phyloP scores from a whole-genome alignment of 1,140 invertebrate species.

The Eurytemora carolleeae region DNA sequence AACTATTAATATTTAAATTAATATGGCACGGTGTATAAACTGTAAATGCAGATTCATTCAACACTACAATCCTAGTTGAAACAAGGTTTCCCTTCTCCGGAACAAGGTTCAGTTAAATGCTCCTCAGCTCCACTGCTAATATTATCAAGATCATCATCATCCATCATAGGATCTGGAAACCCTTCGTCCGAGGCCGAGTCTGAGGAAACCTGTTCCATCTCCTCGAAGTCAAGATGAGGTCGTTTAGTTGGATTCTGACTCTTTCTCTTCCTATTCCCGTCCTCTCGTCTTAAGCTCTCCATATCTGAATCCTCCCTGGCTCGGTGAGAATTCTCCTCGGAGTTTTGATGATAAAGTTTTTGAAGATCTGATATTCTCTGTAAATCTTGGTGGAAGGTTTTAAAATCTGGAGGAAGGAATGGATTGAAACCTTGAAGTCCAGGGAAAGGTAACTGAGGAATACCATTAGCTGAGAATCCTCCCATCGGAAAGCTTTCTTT shows the following conservation, averaged over 20 bases:
- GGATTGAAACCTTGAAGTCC: slow-evolving; percentile 5
- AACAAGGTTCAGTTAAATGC: too few relatives aligned
- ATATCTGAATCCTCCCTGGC: background rate
- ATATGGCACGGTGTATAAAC: too few relatives aligned
- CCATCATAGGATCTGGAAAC: slow-evolving; percentile 35
- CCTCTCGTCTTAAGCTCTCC: background rate
- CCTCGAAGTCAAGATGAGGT: background rate
- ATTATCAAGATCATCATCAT: slow-evolving; percentile 37
- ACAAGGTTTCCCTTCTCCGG: too few relatives aligned
- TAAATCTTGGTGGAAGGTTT: slow-evolving; percentile 6
- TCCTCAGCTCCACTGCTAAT: slow-evolving; percentile 37
- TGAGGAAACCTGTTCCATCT: slow-evolving; percentile 31
- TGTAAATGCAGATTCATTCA: too few relatives aligned
- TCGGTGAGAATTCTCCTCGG: background rate
- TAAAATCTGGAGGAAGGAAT: slow-evolving; percentile 6
- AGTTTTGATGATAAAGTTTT: background rate
- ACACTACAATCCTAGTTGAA: too few relatives aligned
- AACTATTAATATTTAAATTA: too few relatives aligned
- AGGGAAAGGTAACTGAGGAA: background rate
- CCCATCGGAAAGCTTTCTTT: slow-evolving; percentile 35
- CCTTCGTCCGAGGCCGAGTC: slow-evolving; percentile 39
- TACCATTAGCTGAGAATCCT: background rate
- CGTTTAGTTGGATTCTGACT: slow-evolving; percentile 58
- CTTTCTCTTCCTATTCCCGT: slow-evolving; percentile 48
- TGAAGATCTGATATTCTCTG: background rate